Evolutionary conservation across 2,113 vertebrate genomes (phyloP), one percentile per base, ranked within the genome.

Genomic region (Fulica atra): DNA sequence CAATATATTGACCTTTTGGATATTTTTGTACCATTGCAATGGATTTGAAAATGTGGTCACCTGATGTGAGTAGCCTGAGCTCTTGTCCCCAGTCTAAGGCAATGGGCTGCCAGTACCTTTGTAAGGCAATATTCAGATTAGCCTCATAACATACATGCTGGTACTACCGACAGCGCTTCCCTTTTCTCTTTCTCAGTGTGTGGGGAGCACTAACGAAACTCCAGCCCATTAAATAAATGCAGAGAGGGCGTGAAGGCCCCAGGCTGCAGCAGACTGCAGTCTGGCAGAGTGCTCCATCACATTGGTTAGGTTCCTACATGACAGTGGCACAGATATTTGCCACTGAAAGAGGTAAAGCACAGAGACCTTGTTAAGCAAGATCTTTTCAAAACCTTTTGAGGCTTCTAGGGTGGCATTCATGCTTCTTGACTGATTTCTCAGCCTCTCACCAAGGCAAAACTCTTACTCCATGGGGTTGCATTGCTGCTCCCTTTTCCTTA

Each of bases 1-100:
- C 96, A 95, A 96, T 94, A 89, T 95, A 96, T 96, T 97, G 95
- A 97, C 91, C 96, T 97, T 96, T 91, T 80, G 86, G 92, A 92
- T 84, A 63, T 65, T 81, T 89, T 90, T 84, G 76, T 84, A 59
- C 81, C 73, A 59, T 88, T 81, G 60, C 64, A 87, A 87, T 81
- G 81, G 81, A 63, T 92, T 94, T 92, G 66, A 86, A 96, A 95
- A 74, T 44, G 65, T 44, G 81, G 69, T 71, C 81, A 95, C 59
- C 69, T 88, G 86, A 50, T 6, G 5, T 23, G 60, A 63, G 60
- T 4, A 61, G 65, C 35, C 35, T 13, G 72, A 69, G 48, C 57
- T 84, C 28, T 76, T 76, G 57, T 80, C 72, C 89, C 35, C 51
- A 56, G 38, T 29, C 42, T 29, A 38, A 87, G 23, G 65, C 59